phyloP scores from a whole-genome alignment of 2,797 vertebrate genomes.

The Pseudochaenichthys georgianus region DNA sequence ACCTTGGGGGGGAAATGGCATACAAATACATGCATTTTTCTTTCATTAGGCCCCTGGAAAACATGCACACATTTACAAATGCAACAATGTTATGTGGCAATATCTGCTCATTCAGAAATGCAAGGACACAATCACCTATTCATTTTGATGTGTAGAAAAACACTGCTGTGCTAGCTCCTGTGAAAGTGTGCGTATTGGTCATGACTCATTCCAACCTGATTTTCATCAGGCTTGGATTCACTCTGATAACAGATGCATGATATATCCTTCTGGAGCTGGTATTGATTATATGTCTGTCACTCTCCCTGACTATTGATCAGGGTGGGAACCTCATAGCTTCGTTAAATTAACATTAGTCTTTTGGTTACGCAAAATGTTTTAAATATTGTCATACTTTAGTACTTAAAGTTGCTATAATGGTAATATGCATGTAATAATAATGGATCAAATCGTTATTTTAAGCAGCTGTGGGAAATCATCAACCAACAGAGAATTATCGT shows the following conservation, averaged over 20 bases:
- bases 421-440: background rate
- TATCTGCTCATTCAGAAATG: slow-evolving; percentile 30
- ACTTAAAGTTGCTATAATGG: background rate
- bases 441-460: background rate
- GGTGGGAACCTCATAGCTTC: slow-evolving; percentile 9
- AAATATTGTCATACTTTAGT: no score
- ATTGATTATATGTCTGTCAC: slow-evolving; percentile 56
- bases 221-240: slow-evolving; percentile 31
- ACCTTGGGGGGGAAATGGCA: slow-evolving; percentile 14
- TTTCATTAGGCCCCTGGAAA: background rate
- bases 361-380: background rate
- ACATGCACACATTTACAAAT: slow-evolving; percentile 18
- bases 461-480: background rate
- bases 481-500: background rate
- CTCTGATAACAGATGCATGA: slow-evolving; percentile 59
- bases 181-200: slow-evolving; percentile 44
- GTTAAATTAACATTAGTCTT: slow-evolving; percentile 22
- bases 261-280: slow-evolving; percentile 45
- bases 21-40: slow-evolving; percentile 20
- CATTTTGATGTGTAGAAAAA: slow-evolving; percentile 3
- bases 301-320: slow-evolving; percentile 41
- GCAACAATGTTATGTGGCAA: background rate
- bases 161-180: slow-evolving; percentile 5
- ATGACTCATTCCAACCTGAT: slow-evolving; percentile 53
- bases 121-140: slow-evolving; percentile 14